Conservation (phyloP, 2,797 vertebrate genomes). For the Acanthopagrus latus region DNA sequence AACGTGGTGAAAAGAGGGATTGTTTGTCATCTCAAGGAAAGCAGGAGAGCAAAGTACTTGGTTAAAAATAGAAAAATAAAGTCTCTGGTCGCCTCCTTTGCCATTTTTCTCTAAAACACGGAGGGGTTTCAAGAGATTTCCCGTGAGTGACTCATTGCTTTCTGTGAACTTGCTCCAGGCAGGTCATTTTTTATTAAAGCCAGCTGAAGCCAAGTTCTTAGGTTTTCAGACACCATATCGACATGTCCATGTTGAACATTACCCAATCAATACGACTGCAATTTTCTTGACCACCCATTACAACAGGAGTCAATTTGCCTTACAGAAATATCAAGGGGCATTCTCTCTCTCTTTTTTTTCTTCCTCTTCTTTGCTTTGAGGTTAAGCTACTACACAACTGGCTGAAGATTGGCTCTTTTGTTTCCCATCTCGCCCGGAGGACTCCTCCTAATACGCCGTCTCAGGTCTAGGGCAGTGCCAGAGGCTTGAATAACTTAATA, state of each 20-base stretch:
- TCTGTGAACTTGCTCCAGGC: constrained; percentile 73
- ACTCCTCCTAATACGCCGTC: constrained; percentile 60
- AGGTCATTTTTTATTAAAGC: constrained; percentile 79
- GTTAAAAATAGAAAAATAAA: constrained; percentile 45
- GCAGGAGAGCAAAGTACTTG: constrained; percentile 12
- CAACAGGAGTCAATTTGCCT: constrained; percentile 74
- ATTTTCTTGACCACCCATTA: constrained; percentile 79
- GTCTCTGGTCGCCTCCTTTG: constrained; percentile 21
- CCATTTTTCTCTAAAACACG: constrained; percentile 45
- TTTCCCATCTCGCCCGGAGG: constrained; percentile 51
- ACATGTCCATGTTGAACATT: constrained; percentile 78
- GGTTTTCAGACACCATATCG: constrained; percentile 76
- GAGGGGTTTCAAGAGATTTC: constrained; percentile 61
- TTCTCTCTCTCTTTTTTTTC: constrained; percentile 4
- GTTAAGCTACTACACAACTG: constrained; percentile 47
- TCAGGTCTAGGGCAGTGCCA: constrained; percentile 57
- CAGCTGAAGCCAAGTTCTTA: constrained; percentile 68
- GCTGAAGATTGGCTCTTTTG: constrained; percentile 57
- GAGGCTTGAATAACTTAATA: constrained; percentile 58
- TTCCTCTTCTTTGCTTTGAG: constrained; percentile 19
- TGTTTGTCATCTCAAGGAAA: constrained; percentile 21
- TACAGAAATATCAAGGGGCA: constrained; percentile 69
- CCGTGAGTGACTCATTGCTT: constrained; percentile 70
- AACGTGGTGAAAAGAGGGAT: neutral
- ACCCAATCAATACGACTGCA: constrained; percentile 79